phyloP scores from a whole-genome alignment of 1,140 invertebrate genomes.

The Zaprionus camerounensis region DNA sequence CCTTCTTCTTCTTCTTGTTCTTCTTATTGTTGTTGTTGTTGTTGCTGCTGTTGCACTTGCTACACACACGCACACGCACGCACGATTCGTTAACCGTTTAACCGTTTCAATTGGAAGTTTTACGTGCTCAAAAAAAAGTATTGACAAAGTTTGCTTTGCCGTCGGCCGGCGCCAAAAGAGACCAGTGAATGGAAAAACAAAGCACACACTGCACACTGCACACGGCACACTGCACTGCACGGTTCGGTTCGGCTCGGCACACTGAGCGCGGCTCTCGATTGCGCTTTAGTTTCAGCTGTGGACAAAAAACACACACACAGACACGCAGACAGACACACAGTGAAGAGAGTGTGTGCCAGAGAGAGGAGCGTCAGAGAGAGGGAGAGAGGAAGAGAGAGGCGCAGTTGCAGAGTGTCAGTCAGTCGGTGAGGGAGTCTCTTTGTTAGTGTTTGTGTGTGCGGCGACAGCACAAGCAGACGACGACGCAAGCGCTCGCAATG shows the following conservation, averaged over 20 bases:
- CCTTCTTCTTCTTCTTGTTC: too few relatives aligned
- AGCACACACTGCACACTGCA: conserved; percentile 17
- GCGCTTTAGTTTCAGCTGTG: neutral
- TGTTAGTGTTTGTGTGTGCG: conserved; percentile 6
- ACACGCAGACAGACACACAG: too few relatives aligned
- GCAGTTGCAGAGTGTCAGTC: neutral
- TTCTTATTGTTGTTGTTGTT: too few relatives aligned
- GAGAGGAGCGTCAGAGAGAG: neutral
- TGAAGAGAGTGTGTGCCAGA: conserved; percentile 1
- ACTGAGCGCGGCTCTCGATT: conserved; percentile 19
- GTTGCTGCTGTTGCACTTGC: conserved; percentile 1
- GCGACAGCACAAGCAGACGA: conserved; percentile 46
- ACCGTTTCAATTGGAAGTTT: conserved; percentile 24
- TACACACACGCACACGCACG: conserved; percentile 2
- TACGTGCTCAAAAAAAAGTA: conserved; percentile 49
- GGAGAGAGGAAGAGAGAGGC: conserved; percentile 20
- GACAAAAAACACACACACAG: neutral
- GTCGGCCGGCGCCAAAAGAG: conserved; percentile 48
- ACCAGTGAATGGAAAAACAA: conserved; percentile 23
- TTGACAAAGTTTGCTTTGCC: conserved; percentile 29
- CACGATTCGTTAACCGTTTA: conserved; percentile 19
- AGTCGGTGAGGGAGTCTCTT: too few relatives aligned
- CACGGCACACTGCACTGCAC: conserved; percentile 3
- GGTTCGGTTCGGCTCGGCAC: conserved; percentile 2
- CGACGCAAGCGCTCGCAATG: conserved; percentile 77